These are phyloP conservation scores for Ctenomys sociabilis DNA, from an alignment of 2,113 vertebrate species.

Conservation along the genomic window DNA sequence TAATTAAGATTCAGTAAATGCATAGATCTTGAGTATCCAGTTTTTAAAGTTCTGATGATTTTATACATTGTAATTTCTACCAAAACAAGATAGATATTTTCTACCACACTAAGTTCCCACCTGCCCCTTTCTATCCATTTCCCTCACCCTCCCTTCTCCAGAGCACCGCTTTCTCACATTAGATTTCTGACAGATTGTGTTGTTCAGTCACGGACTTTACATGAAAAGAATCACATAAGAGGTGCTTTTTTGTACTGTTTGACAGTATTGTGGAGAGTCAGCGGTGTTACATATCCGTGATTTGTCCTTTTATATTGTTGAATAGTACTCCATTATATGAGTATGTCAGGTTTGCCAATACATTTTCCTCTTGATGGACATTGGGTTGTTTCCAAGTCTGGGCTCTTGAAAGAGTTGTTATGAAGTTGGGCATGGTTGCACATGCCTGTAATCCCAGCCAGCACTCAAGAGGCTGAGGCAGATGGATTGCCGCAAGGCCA, in stretches of 20 bases:
- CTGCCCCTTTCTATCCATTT: background rate
- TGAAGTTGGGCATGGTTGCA: background rate
- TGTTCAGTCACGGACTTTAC: background rate
- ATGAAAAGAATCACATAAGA: background rate
- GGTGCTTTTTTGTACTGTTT: background rate
- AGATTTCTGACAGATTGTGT: conserved; percentile 44
- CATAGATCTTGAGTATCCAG: background rate
- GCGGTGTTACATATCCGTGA: background rate
- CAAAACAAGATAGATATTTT: background rate
- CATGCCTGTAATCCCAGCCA: background rate
- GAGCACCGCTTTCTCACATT: background rate
- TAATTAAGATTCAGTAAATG: conserved; percentile 17
- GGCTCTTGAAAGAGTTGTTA: background rate
- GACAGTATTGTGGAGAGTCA: conserved; percentile 20
- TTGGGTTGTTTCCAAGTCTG: background rate
- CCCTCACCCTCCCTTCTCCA: background rate
- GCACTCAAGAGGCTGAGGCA: background rate
- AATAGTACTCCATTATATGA: conserved; percentile 22
- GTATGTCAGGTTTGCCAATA: background rate
- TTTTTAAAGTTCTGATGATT: background rate
- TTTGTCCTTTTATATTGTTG: conserved; percentile 3
- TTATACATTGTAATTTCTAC: conserved; percentile 21
- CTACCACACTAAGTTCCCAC: background rate
- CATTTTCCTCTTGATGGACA: background rate
- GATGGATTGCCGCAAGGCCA: background rate